These are phyloP conservation scores for Tolypeutes matacus DNA, from an alignment of 2,797 vertebrate species.

Conservation along the genomic window DNA sequence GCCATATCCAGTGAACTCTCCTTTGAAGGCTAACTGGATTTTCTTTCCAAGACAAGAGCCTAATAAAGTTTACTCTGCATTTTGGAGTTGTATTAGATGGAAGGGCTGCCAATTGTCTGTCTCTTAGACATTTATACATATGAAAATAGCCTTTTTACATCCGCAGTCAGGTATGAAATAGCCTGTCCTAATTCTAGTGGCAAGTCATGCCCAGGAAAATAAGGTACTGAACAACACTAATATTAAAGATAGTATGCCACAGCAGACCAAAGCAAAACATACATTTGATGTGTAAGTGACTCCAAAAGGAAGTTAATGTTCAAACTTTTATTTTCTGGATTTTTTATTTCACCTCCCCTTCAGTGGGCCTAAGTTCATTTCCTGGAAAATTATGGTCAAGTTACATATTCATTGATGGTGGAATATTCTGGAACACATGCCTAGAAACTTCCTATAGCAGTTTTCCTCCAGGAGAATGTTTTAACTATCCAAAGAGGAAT, in stretches of 20 bases:
- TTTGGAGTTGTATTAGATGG: constrained; percentile 5
- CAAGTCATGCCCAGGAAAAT: constrained; percentile 7
- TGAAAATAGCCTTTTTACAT: constrained; percentile 57
- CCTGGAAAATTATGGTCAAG: neutral
- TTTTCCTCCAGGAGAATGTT: neutral
- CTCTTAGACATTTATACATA: constrained; percentile 36
- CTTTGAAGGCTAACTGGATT: constrained; percentile 27
- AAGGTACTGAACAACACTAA: neutral
- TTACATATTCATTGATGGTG: neutral
- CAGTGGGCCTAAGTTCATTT: constrained; percentile 8
- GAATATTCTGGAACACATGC: neutral
- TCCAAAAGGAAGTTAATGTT: constrained; percentile 45
- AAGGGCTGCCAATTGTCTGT: neutral
- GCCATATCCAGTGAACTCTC: neutral
- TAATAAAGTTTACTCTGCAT: neutral
- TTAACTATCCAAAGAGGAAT: neutral
- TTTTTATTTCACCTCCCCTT: neutral
- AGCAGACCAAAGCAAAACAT: constrained; percentile 37
- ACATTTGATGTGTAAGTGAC: neutral
- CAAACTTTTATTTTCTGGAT: neutral
- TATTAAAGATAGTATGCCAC: neutral
- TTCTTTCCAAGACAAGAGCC: neutral
- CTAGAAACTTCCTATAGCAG: neutral
- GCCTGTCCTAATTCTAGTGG: neutral
- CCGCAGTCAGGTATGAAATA: constrained; percentile 55